A percentile compares a stretch with the other conserved stretches of the same genome.
Evolutionary conservation across 2,888 invertebrate genomes (phyloP).

Genomic region (Busseola fusca): DNA sequence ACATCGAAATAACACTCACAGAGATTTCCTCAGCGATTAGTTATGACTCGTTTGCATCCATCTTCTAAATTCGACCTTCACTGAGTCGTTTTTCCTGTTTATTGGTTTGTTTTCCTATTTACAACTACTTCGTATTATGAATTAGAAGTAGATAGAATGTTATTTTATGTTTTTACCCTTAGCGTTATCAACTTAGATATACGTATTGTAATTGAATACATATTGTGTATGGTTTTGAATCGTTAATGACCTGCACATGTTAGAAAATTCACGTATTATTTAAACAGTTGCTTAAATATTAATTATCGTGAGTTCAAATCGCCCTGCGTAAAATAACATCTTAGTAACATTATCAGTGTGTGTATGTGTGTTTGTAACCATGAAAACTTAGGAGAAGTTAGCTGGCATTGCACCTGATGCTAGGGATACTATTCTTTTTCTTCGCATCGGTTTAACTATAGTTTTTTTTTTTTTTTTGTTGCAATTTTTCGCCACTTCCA

Average conservation of each 20-base stretch:
- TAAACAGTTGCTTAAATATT: neutral
- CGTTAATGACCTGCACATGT: neutral
- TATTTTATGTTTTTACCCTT: no score
- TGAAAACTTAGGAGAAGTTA: no score
- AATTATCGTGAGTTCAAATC: neutral
- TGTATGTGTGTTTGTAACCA: no score
- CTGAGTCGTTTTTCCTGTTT: neutral
- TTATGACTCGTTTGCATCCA: conserved; percentile 6
- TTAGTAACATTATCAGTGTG: neutral
- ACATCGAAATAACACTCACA: neutral
- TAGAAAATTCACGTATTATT: conserved; percentile 9
- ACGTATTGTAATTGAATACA: neutral
- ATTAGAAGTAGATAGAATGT: no score
- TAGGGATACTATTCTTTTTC: no score
- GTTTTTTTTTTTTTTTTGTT: no score
- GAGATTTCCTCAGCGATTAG: neutral
- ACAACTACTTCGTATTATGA: neutral
- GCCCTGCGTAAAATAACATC: neutral
- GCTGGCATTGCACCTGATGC: no score
- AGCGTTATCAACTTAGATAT: neutral
- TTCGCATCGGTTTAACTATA: no score
- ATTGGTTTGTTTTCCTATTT: conserved; percentile 16
- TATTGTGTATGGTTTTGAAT: conserved; percentile 2
- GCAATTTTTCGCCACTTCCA: no score
- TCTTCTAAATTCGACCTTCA: conserved; percentile 15